Conservation (phyloP, 2,113 vertebrate species). For the Hippocampus zosterae region DNA sequence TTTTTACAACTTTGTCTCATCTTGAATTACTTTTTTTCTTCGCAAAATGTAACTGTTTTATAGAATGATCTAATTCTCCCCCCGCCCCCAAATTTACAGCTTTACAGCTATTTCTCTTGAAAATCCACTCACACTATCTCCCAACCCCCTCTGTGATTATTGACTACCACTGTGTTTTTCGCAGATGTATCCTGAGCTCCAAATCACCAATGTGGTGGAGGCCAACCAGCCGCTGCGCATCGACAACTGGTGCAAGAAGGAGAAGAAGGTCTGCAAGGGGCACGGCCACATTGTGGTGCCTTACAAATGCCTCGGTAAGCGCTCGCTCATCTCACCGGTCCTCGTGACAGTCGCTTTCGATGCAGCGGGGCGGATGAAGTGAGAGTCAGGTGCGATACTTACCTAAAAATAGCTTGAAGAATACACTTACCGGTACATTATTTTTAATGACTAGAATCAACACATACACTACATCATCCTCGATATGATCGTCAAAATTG, state of each 20-base stretch:
- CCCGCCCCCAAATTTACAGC: no score
- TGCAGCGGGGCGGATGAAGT: no score
- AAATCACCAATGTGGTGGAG: conserved; percentile 94
- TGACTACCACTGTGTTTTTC: conserved; percentile 8
- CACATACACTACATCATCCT: no score
- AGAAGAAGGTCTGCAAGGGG: conserved; percentile 89
- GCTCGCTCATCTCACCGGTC: background rate
- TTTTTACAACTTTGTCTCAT: no score
- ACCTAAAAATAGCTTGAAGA: no score
- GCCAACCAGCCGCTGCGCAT: conserved; percentile 87
- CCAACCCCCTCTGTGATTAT: background rate
- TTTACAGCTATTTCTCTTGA: conserved; percentile 1
- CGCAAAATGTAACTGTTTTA: no score
- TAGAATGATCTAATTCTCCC: no score
- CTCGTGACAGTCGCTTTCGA: background rate
- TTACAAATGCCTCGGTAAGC: conserved; percentile 93
- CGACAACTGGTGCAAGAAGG: conserved; percentile 90
- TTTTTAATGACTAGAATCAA: no score
- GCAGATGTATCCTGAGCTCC: conserved; percentile 95
- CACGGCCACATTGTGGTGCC: conserved; percentile 85
- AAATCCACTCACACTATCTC: conserved; percentile 24
- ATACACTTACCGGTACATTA: no score
- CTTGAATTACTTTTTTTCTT: no score
- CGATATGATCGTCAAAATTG: no score
- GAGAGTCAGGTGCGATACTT: no score